Evolutionary conservation across 53 echinoderm and acorn worm genomes (phyloP).

Genomic region (Antedon mediterranea): DNA sequence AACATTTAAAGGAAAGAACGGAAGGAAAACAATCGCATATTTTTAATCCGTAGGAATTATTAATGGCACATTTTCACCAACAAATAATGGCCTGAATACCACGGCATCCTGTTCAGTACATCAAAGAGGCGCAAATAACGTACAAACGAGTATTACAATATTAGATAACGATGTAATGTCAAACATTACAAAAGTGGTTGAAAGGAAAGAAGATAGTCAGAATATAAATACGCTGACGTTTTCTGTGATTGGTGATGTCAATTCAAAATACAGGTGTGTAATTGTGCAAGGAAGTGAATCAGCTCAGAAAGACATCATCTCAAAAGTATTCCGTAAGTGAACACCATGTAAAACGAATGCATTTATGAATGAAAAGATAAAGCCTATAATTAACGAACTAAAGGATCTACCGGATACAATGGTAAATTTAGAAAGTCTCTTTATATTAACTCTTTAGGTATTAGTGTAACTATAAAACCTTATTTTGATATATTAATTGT

Average conservation of each 20-base stretch:
- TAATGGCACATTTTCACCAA: background rate
- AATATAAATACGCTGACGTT: background rate
- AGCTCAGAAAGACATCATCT: background rate
- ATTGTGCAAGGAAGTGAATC: background rate
- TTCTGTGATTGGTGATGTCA: background rate
- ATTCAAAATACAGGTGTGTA: background rate
- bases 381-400: too few relatives aligned
- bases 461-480: too few relatives aligned
- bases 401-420: too few relatives aligned
- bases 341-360: too few relatives aligned
- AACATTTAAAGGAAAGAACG: too few relatives aligned
- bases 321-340: background rate
- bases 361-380: too few relatives aligned
- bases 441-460: too few relatives aligned
- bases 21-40: too few relatives aligned
- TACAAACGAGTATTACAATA: background rate
- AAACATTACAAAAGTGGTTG: background rate
- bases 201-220: background rate
- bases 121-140: background rate
- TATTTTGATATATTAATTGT: too few relatives aligned
- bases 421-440: too few relatives aligned
- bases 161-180: background rate
- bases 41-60: background rate
- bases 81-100: background rate
- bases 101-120: background rate